phyloP scores from a whole-genome alignment of 2,113 vertebrate genomes.

The Jacana jacana region DNA sequence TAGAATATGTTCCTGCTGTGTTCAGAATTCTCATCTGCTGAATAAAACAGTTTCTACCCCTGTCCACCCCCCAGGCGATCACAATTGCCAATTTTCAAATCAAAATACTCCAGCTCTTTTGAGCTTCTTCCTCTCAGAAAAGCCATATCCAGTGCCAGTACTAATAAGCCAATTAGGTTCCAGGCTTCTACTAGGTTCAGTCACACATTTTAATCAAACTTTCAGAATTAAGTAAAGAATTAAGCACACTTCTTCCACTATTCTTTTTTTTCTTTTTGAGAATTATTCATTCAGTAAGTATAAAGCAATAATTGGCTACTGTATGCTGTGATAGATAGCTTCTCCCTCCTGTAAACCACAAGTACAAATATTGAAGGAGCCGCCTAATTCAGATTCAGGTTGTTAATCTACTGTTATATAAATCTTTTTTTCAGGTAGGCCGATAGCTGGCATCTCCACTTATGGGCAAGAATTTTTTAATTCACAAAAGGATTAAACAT shows the following conservation, averaged over 20 bases:
- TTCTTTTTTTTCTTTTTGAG: neutral
- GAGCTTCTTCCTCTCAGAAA: neutral
- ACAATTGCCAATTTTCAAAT: neutral
- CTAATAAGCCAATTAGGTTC: neutral
- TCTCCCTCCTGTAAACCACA: neutral
- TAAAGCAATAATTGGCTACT: neutral
- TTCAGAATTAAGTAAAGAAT: neutral
- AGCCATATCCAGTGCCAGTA: neutral
- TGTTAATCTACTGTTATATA: neutral
- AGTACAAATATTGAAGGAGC: neutral
- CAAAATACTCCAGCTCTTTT: neutral
- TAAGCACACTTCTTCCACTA: neutral
- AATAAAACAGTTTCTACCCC: neutral
- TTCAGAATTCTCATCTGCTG: neutral
- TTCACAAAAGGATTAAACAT: neutral
- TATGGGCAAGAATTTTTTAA: neutral
- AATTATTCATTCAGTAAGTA: conserved; percentile 2
- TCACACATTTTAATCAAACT: neutral
- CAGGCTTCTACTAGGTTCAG: conserved; percentile 16
- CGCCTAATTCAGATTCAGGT: neutral
- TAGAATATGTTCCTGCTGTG: neutral
- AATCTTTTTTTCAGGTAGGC: neutral
- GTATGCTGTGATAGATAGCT: neutral
- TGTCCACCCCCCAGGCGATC: neutral
- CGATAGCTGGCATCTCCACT: neutral